Conservation (phyloP, 2,113 vertebrate genomes). For the Riparia riparia region DNA sequence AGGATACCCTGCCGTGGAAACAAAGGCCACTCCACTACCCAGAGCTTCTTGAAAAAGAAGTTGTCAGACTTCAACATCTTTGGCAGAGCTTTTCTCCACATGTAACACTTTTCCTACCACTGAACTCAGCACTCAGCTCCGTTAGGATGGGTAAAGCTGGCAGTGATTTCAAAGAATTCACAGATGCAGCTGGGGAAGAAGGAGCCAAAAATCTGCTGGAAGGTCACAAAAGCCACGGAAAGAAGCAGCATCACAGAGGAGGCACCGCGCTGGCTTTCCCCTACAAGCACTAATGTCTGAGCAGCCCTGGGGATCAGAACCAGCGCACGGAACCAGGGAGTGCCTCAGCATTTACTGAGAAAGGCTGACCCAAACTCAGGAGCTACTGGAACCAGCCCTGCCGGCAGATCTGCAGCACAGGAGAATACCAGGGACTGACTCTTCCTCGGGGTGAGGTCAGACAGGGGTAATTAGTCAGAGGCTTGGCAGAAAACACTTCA, state of each 20-base stretch:
- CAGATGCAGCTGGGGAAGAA: not conserved
- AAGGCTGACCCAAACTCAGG: rapidly evolving
- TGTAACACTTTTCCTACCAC: not conserved
- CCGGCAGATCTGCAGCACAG: not conserved
- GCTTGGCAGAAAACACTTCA: not conserved
- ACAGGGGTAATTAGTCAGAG: not conserved
- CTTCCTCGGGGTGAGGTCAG: not conserved
- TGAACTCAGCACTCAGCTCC: not conserved
- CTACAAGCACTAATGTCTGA: not conserved
- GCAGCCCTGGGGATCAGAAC: not conserved
- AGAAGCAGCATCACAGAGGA: not conserved
- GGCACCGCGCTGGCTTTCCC: not conserved
- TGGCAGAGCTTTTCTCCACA: not conserved
- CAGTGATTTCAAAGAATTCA: not conserved
- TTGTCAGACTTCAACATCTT: not conserved
- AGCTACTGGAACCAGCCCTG: not conserved
- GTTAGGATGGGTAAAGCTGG: not conserved
- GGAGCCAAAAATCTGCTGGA: not conserved
- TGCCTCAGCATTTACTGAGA: rapidly evolving
- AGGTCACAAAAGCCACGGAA: not conserved
- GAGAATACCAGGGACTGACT: not conserved
- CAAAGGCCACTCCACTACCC: not conserved
- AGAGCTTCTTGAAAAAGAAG: not conserved
- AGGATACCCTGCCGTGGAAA: not conserved
- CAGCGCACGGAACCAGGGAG: not conserved